A percentile compares a stretch with the other conserved stretches of the same genome.
These are phyloP conservation scores for Chymomyza costata DNA, from an alignment of 1,140 invertebrate genomes.

Conservation along the genomic window DNA sequence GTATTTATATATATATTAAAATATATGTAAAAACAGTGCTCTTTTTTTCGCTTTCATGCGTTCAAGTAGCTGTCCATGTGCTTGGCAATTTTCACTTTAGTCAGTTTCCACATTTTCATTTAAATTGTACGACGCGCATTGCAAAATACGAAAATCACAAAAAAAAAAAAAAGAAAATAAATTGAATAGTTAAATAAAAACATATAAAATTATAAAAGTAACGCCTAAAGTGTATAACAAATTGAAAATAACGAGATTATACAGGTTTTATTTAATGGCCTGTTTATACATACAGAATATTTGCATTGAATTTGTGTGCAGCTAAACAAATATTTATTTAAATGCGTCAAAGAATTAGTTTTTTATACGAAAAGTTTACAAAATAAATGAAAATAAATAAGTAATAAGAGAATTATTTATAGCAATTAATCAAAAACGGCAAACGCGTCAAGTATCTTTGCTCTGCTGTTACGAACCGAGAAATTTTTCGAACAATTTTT, in stretches of 20 bases:
- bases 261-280: too few species aligned
- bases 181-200: conserved; percentile 11
- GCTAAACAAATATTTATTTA: not conserved
- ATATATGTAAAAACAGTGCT: conserved; percentile 55
- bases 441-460: too few species aligned
- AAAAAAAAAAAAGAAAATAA: conserved; percentile 23
- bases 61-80: conserved; percentile 38
- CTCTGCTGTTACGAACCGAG: too few species aligned
- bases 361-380: too few species aligned
- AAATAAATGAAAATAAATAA: too few species aligned
- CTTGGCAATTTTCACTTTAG: conserved; percentile 71
- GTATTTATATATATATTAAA: conserved; percentile 68
- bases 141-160: conserved; percentile 21
- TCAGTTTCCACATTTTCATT: conserved; percentile 72
- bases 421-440: too few species aligned
- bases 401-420: too few species aligned
- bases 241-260: not conserved
- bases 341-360: too few species aligned
- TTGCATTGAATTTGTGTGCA: not conserved
- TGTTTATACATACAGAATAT: too few species aligned
- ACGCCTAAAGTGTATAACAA: not conserved
- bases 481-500: conserved; percentile 11
- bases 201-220: conserved; percentile 4
- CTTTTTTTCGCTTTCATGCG: conserved; percentile 34
- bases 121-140: conserved; percentile 62